Evolutionary conservation across 2,888 invertebrate species (phyloP).

Genomic region (Gymnoscelis rufifasciata): DNA sequence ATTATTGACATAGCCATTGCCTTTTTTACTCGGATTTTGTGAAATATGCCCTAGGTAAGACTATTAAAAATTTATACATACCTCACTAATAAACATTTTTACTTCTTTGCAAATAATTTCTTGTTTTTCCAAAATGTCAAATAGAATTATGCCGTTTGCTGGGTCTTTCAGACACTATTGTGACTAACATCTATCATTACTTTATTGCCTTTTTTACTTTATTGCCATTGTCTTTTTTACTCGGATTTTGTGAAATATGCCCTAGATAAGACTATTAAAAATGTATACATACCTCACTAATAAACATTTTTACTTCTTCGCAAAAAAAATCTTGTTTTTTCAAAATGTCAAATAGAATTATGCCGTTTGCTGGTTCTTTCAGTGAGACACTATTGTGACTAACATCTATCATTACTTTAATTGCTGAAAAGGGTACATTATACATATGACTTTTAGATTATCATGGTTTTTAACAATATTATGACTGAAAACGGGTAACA

Average conservation of each 20-base stretch:
- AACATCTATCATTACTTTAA: background rate
- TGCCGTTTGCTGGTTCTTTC: background rate
- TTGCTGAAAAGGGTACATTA: background rate
- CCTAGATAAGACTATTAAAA: too few species aligned
- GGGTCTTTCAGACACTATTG: background rate
- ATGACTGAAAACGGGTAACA: too few species aligned
- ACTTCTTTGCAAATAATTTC: background rate
- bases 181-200: background rate
- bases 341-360: background rate
- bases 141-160: background rate
- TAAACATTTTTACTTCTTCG: background rate
- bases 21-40: too few species aligned
- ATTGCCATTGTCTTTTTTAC: too few species aligned
- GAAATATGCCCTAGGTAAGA: too few species aligned
- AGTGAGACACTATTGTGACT: background rate
- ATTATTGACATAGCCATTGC: too few species aligned
- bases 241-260: too few species aligned
- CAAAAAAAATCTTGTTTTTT: background rate
- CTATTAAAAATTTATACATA: too few species aligned
- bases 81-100: background rate
- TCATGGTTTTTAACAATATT: too few species aligned
- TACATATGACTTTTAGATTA: too few species aligned
- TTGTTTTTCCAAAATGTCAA: background rate
- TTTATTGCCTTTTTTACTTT: too few species aligned
- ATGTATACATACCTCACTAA: background rate